Evolutionary conservation across 1,140 invertebrate species (phyloP), one percentile per base, ranked within the genome.

Genomic region (Zaprionus capensis): DNA sequence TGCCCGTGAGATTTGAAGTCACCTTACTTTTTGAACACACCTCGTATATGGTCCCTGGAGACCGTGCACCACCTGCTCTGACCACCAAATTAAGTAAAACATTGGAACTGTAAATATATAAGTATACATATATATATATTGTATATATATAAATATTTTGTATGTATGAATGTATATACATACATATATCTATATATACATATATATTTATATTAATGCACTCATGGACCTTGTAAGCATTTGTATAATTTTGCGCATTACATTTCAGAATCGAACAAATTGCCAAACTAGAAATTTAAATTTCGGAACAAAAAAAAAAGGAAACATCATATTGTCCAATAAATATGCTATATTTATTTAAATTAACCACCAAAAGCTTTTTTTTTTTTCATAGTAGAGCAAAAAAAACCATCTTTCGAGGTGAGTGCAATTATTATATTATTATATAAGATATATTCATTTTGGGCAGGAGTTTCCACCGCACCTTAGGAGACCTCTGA

Each of bases 191-290:
- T 26, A 26, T 11, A 26, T 56, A 20, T 46, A 59, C 17, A 22
- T 70, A 41, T 69, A 69, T 38, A 69, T 74, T 69, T 28, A n/a
- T 44, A 71, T 62, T 24, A 22, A 14, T 49, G 14, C n/a, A 44
- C 20, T 22, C 2, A 12, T 49, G 44, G 6, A 49, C 2, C 7
- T 15, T 44, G 20, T 4, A 17, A 69, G 38, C 38, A 31, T 44
- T 15, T 44, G 41, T 44, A 17, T 17, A 15, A 15, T 14, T 41
- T 41, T 41, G 38, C 38, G 14, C 38, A 15, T n/a, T 44, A 9
- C n/a, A 44, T 56, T 38, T 22, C 4, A 28, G 44, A 65, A 41
- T 65, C n/a, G 5, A 26, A 22, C 9, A 3, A 51, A 36, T 59
- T 71, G 59, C 59, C 59, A 71, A 64, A 71, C 44, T 46, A 64